Conservation (phyloP, 2,113 vertebrate species). For the Corydoras maculifer region DNA sequence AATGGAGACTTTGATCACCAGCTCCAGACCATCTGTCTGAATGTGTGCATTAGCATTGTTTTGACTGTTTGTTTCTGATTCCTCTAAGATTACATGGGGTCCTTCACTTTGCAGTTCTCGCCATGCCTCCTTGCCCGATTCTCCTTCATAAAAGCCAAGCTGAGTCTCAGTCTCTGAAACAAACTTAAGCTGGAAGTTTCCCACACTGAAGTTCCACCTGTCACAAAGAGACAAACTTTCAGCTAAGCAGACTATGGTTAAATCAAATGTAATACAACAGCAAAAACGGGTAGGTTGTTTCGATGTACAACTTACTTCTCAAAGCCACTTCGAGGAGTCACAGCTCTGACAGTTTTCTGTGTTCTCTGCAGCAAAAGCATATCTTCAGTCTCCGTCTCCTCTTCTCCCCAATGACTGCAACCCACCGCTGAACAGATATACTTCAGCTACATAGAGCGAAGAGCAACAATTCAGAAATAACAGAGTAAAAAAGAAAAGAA, state of each 20-base stretch:
- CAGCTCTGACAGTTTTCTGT: constrained; percentile 93
- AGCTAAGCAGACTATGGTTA: background rate
- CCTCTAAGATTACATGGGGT: constrained; percentile 77
- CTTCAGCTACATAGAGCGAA: constrained; percentile 65
- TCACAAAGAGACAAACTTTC: background rate
- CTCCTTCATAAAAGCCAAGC: constrained; percentile 81
- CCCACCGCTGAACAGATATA: constrained; percentile 93
- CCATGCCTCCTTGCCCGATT: constrained; percentile 63
- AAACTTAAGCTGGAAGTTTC: constrained; percentile 91
- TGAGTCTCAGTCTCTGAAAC: constrained; percentile 75
- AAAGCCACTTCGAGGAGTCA: constrained; percentile 84
- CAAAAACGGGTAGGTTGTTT: too few relatives aligned
- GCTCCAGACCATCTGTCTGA: constrained; percentile 71
- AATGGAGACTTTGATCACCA: constrained; percentile 92
- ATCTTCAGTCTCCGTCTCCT: constrained; percentile 79
- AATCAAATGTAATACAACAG: too few relatives aligned
- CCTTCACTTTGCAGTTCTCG: constrained; percentile 67
- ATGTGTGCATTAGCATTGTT: constrained; percentile 51
- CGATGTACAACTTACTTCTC: constrained; percentile 76
- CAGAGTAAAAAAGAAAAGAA: background rate
- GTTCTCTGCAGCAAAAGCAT: constrained; percentile 86
- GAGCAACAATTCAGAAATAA: background rate
- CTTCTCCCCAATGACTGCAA: constrained; percentile 83
- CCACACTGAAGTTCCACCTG: constrained; percentile 99
- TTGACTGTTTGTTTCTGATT: constrained; percentile 51